Conservation (phyloP, 2,113 vertebrate species). For the Aphelocoma coerulescens region DNA sequence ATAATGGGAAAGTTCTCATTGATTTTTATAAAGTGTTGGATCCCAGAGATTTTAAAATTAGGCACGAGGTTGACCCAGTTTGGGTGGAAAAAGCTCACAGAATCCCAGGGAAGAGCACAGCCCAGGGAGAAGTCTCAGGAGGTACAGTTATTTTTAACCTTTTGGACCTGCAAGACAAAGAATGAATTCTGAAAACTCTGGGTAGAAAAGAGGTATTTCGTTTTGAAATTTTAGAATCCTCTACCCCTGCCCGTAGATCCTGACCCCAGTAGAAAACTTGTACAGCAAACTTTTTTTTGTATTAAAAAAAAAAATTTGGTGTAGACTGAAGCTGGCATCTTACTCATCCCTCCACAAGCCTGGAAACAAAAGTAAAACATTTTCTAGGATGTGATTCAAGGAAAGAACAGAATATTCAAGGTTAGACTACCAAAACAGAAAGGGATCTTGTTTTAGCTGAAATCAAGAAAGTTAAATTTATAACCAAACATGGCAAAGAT, state of each 20-base stretch:
- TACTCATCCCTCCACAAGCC: neutral
- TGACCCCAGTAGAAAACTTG: conserved; percentile 19
- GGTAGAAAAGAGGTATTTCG: conserved; percentile 33
- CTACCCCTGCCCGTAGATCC: neutral
- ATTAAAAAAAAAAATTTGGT: neutral
- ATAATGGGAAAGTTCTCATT: conserved; percentile 54
- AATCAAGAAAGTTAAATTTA: neutral
- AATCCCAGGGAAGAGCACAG: conserved; percentile 55
- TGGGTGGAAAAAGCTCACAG: conserved; percentile 57
- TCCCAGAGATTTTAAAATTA: conserved; percentile 71
- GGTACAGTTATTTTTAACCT: conserved; percentile 71
- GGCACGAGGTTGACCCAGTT: conserved; percentile 55
- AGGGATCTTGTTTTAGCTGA: neutral
- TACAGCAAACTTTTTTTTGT: neutral
- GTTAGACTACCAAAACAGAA: neutral
- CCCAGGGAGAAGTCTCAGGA: conserved; percentile 57
- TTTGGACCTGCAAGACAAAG: conserved; percentile 47
- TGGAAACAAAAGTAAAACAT: neutral
- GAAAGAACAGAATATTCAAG: neutral
- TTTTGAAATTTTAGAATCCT: conserved; percentile 25
- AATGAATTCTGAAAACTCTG: conserved; percentile 61
- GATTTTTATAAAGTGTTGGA: conserved; percentile 48
- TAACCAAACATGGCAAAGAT: neutral
- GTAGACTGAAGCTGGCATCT: neutral
- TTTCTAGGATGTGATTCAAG: neutral